Base-by-base conservation (phyloP, 2,113 vertebrate genomes). In the Pundamilia nyererei region DNA sequence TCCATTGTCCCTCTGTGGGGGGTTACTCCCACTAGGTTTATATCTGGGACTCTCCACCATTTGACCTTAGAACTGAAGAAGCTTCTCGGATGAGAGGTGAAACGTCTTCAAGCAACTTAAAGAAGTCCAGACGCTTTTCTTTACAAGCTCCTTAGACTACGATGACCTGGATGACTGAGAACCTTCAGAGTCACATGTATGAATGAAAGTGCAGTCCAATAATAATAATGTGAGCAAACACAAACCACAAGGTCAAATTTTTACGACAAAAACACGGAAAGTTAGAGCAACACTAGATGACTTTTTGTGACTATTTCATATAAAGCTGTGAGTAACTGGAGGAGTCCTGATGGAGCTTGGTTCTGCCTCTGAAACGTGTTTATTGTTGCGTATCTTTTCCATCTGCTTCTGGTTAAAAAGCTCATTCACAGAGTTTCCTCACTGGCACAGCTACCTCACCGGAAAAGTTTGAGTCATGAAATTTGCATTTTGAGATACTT, bases 1-100 rank as follows among this genome's bases (percentile, higher is more conserved):
- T 38, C 35, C 9, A 1, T 38, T 38, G 9, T 10, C 38, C 38
- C 38, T 40, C 5, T 12, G 0, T 40, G 38, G 38, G 38, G 9
- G 26, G 26, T 1, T 0, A 40, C 38, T 40, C 38, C 10, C 38
- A 40, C 38, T 2, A 3, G 0, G 38, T 0, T 12, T 40, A 40
- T 3, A 40, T 40, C 38, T 40, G 38, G 38, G 38, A 40, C 38
- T 40, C 38, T 0, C 10, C 38, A 40, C 38, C 11, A 40, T 40
- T 5, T 40, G 38, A 40, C 38, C 38, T 1, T 5, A 40, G 38
- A 40, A 40, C 38, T 12, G 35, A 38, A 38, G 38, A 38, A 40
- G 38, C 10, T 40, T 11, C 38, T 40, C 4, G 1, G 4, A 38
- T 40, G 38, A 40, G 35, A 11, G 40, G 40, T 12, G 40, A 40